Conservation (phyloP, 1,140 invertebrate genomes). For the Limonius californicus region DNA sequence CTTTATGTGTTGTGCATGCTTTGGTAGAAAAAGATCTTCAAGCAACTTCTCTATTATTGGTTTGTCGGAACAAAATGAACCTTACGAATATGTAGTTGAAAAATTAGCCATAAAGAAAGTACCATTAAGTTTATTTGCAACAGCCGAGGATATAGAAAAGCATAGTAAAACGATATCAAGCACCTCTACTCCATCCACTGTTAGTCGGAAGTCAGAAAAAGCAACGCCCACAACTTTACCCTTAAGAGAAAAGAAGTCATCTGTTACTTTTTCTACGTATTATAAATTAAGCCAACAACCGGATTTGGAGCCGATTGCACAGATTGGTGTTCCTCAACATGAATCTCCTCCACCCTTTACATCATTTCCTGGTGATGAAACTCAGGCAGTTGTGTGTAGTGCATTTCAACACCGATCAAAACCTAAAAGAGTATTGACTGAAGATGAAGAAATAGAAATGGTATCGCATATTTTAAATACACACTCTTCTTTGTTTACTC, state of each 20-base stretch:
- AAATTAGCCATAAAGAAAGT: constrained; percentile 18
- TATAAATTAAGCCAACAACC: too few species aligned
- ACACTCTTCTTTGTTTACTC: not conserved
- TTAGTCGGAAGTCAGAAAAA: too few species aligned
- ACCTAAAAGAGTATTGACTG: not conserved
- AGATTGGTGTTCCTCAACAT: too few species aligned
- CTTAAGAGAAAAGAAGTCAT: too few species aligned
- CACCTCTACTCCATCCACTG: too few species aligned
- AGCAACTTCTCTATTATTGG: not conserved
- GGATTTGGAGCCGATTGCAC: too few species aligned
- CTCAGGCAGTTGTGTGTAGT: too few species aligned
- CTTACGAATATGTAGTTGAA: constrained; percentile 21
- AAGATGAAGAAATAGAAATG: not conserved
- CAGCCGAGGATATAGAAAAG: constrained; percentile 15
- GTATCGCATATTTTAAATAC: not conserved
- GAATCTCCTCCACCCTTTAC: too few species aligned
- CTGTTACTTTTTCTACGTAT: too few species aligned
- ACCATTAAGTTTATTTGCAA: constrained; percentile 18
- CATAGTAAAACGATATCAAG: not conserved
- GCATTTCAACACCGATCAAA: not conserved
- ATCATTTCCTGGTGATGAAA: too few species aligned
- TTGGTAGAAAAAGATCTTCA: not conserved
- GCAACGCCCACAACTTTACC: too few species aligned
- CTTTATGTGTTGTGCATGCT: not conserved
- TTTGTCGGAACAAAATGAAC: not conserved